phyloP scores from a whole-genome alignment of 1,140 invertebrate species.

The Bilobella aurantiaca region DNA sequence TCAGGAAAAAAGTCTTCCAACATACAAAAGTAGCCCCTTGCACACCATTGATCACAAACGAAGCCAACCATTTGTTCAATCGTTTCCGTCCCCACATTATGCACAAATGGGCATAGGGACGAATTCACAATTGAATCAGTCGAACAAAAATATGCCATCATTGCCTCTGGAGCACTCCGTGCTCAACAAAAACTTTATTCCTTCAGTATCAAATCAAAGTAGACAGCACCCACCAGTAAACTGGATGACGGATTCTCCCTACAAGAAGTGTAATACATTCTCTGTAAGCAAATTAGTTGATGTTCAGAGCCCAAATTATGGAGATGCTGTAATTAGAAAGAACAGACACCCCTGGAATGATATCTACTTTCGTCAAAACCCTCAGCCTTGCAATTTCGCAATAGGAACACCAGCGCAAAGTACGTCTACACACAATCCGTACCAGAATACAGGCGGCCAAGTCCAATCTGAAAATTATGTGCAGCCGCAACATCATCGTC shows the following conservation, averaged over 20 bases:
- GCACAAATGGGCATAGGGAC: too few species aligned
- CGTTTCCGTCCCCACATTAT: too few species aligned
- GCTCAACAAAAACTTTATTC: too few species aligned
- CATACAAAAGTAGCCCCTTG: too few species aligned
- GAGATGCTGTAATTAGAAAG: constrained; percentile 26
- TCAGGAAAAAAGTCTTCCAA: too few species aligned
- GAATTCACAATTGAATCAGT: too few species aligned
- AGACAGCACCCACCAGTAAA: constrained; percentile 21
- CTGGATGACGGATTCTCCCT: constrained; percentile 29
- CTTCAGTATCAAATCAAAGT: constrained; percentile 7
- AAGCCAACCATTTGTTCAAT: too few species aligned
- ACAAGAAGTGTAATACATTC: constrained; percentile 23
- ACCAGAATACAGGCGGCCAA: too few species aligned
- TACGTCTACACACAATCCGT: constrained; percentile 1
- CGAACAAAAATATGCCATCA: too few species aligned
- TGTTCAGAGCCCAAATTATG: constrained; percentile 17
- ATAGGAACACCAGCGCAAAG: too few species aligned
- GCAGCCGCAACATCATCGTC: neutral
- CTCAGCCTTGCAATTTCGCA: neutral
- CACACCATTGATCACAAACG: too few species aligned
- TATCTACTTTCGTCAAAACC: constrained; percentile 13
- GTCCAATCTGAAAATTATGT: neutral
- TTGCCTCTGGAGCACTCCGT: too few species aligned
- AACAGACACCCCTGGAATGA: constrained; percentile 19
- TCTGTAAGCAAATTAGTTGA: constrained; percentile 30